Percentiles rank a stretch among this genome's conserved stretches.
Evolutionary conservation across 2,797 vertebrate species (phyloP).

Genomic region (Stomatorhinus walkeri): DNA sequence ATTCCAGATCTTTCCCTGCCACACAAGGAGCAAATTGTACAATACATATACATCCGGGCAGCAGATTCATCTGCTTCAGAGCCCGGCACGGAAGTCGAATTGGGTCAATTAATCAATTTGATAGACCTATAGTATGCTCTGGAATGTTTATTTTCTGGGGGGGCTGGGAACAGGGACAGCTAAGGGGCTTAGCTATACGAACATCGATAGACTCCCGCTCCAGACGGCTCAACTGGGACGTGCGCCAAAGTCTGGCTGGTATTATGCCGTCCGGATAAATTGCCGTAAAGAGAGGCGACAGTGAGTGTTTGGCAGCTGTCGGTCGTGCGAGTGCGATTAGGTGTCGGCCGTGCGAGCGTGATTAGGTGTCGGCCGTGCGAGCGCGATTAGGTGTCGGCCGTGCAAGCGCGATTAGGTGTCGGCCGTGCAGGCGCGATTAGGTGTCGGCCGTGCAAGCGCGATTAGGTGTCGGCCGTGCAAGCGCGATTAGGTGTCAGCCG

Average conservation of each 20-base stretch:
- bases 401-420: no score
- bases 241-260: background rate
- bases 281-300: background rate
- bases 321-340: background rate
- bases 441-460: background rate
- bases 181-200: background rate
- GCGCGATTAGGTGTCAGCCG: background rate
- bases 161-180: background rate
- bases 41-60: conserved; percentile 14
- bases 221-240: background rate
- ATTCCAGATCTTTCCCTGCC: background rate
- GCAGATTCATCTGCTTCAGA: conserved; percentile 26
- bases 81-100: conserved; percentile 27
- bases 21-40: background rate
- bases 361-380: background rate
- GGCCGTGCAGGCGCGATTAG: no score
- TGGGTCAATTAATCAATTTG: conserved; percentile 39
- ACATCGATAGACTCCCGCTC: background rate
- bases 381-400: background rate
- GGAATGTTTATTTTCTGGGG: background rate
- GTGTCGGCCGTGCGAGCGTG: background rate
- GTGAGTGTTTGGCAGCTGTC: background rate
- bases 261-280: background rate
- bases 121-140: conserved; percentile 16
- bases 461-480: background rate